These are phyloP conservation scores for Acipenser oxyrinchus DNA, from an alignment of 2,797 vertebrate species.

Conservation along the genomic window DNA sequence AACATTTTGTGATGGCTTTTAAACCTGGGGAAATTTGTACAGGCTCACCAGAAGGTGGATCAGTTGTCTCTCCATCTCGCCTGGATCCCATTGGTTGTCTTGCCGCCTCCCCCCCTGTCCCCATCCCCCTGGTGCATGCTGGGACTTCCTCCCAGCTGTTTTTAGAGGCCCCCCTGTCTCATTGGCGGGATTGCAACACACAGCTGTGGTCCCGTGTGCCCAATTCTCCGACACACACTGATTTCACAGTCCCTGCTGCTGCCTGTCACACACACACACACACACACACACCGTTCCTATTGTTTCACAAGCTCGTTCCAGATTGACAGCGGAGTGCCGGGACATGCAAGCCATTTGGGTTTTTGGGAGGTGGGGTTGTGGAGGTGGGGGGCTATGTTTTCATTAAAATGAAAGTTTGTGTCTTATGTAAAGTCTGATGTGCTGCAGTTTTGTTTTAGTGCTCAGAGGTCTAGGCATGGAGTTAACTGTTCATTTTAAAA, in stretches of 20 bases:
- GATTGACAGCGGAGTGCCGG: constrained; percentile 35
- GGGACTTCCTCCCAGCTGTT: constrained; percentile 64
- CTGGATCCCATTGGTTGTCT: constrained; percentile 4
- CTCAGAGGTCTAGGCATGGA: no score
- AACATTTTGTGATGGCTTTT: background rate
- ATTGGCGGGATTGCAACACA: constrained; percentile 61
- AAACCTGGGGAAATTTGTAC: constrained; percentile 18
- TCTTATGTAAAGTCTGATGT: no score
- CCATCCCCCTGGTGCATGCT: constrained; percentile 33
- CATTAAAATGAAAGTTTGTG: no score
- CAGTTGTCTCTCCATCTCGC: constrained; percentile 31
- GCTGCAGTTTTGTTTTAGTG: no score
- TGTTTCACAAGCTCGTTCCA: constrained; percentile 4
- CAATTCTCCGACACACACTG: constrained; percentile 28
- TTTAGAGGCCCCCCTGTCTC: constrained; percentile 35
- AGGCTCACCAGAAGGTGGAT: constrained; percentile 13
- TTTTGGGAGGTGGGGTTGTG: no score
- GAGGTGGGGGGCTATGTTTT: no score
- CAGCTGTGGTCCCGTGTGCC: constrained; percentile 48
- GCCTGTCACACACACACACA: constrained; percentile 2
- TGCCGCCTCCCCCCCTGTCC: constrained; percentile 20
- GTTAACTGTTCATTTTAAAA: no score
- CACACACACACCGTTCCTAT: background rate
- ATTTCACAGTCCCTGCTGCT: constrained; percentile 30
- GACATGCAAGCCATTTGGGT: no score